phyloP scores from a whole-genome alignment of 1,140 invertebrate species.

The Battus philenor region DNA sequence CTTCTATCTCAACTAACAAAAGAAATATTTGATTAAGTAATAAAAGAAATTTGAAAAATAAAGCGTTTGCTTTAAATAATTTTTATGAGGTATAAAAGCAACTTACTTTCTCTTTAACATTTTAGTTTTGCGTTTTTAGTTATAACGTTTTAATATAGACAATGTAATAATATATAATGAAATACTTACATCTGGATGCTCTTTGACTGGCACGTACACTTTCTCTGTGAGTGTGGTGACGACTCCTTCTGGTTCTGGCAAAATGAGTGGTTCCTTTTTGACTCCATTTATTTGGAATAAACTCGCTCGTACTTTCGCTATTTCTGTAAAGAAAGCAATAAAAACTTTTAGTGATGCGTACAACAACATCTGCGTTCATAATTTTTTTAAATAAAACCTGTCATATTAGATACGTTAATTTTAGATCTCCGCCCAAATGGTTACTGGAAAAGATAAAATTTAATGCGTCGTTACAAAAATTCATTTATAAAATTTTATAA shows the following conservation, averaged over 20 bases:
- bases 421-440: constrained; percentile 39
- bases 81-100: no score
- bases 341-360: constrained; percentile 29
- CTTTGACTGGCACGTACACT: constrained; percentile 99
- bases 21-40: background rate
- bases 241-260: constrained; percentile 95
- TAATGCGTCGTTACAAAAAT: constrained; percentile 37
- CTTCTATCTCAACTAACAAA: no score
- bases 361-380: constrained; percentile 36
- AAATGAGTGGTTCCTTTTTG: constrained; percentile 92
- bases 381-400: constrained; percentile 41
- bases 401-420: constrained; percentile 47
- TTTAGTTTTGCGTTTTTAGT: no score
- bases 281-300: constrained; percentile 99
- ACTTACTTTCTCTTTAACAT: no score
- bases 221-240: constrained; percentile 97
- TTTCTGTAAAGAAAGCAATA: constrained; percentile 89
- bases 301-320: constrained; percentile 96
- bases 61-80: no score
- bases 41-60: no score
- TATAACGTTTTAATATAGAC: no score
- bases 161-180: background rate
- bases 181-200: constrained; percentile 98
- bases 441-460: constrained; percentile 46
- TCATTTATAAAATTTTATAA: no score